Evolutionary conservation across 2,113 vertebrate genomes (phyloP).

Genomic region (Prunella fulvescens): DNA sequence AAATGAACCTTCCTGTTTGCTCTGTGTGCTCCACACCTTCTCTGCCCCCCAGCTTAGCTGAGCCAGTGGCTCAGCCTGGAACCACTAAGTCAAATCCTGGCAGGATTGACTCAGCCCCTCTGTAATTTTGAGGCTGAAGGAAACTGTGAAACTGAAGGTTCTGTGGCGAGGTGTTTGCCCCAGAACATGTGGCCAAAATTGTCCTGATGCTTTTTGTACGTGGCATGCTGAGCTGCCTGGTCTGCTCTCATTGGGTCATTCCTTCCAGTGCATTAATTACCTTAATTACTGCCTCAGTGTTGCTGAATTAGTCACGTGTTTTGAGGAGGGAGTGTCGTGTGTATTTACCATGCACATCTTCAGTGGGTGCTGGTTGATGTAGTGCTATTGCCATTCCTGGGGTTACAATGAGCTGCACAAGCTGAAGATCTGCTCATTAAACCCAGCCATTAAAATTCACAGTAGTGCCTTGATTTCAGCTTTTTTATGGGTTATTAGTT

Average conservation of each 20-base stretch:
- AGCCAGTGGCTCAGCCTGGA: not conserved
- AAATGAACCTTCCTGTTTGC: slow-evolving; percentile 28
- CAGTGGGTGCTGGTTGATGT: not conserved
- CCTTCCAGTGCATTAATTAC: not conserved
- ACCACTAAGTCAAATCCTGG: not conserved
- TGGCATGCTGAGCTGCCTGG: not conserved
- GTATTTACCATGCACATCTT: not conserved
- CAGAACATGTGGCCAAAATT: not conserved
- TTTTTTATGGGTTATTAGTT: not conserved
- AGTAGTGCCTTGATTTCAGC: not conserved
- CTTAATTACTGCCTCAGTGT: not conserved
- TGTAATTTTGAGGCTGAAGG: not conserved
- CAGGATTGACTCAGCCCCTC: slow-evolving; percentile 1
- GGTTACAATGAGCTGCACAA: not conserved
- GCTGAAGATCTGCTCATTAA: not conserved
- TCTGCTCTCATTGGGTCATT: not conserved
- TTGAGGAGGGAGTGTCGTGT: not conserved
- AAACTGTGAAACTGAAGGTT: not conserved
- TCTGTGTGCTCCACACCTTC: slow-evolving; percentile 26
- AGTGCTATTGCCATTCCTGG: not conserved
- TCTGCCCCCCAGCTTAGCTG: not conserved
- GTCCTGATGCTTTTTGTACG: not conserved
- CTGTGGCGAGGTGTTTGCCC: not conserved
- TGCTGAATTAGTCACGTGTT: not conserved
- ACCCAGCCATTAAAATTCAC: not conserved